Percentiles rank a stretch among this genome's conserved stretches.
Evolutionary conservation across 2,113 vertebrate species (phyloP).

Genomic region (Pongo pygmaeus): DNA sequence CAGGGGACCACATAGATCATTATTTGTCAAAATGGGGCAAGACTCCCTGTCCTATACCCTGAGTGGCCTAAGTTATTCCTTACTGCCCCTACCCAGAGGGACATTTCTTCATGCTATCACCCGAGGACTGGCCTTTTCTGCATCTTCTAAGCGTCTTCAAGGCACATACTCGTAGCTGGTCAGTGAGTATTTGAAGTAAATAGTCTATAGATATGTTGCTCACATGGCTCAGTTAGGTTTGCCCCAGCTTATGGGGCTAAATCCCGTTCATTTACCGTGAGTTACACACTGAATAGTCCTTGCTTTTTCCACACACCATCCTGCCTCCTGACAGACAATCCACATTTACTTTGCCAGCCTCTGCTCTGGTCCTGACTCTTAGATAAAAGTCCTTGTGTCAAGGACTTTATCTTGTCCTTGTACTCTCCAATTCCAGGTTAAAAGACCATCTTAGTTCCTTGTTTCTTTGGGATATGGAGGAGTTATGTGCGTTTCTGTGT

Average conservation of each 20-base stretch:
- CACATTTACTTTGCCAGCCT: not conserved
- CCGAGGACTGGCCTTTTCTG: not conserved
- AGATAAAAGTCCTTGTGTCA: not conserved
- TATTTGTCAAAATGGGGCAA: constrained; percentile 2
- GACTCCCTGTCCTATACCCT: not conserved
- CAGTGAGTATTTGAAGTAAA: not conserved
- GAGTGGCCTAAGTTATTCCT: not conserved
- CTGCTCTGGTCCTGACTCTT: not conserved
- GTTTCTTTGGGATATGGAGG: not conserved
- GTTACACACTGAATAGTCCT: not conserved
- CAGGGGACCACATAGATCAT: not conserved
- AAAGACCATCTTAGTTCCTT: not conserved
- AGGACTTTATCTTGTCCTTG: not conserved
- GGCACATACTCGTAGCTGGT: not conserved
- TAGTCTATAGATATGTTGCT: not conserved
- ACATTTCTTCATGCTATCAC: not conserved
- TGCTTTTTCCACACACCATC: not conserved
- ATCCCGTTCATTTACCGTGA: not conserved
- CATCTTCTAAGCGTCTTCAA: not conserved
- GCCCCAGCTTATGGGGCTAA: not conserved
- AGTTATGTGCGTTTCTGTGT: not conserved
- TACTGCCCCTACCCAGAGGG: not conserved
- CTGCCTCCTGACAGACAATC: not conserved
- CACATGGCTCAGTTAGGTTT: not conserved
- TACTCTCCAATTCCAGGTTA: not conserved